These are phyloP conservation scores for Lymantria monacha DNA, from an alignment of 2,888 invertebrate genomes.

Conservation along the genomic window DNA sequence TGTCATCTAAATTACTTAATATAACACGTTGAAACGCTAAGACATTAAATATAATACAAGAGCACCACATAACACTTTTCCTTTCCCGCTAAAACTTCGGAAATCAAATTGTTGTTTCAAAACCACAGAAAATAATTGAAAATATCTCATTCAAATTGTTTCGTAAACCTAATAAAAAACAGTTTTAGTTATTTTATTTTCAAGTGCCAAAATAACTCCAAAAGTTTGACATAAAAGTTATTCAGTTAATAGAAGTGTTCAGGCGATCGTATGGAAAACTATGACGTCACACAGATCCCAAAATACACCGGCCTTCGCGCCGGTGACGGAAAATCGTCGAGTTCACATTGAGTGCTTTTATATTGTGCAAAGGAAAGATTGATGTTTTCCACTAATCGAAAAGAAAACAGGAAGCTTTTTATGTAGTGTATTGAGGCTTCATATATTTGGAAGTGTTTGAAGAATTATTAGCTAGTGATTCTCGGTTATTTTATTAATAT, in stretches of 20 bases:
- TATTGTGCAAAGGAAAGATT: constrained; percentile 47
- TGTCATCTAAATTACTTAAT: no score
- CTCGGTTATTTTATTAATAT: background rate
- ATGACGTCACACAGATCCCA: constrained; percentile 55
- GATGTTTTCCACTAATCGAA: constrained; percentile 43
- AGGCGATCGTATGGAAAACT: constrained; percentile 55
- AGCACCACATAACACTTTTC: no score
- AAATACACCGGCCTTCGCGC: constrained; percentile 69
- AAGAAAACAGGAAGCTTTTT: constrained; percentile 37
- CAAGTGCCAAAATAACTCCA: background rate
- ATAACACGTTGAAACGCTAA: no score
- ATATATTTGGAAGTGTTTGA: constrained; percentile 6
- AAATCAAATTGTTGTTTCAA: no score
- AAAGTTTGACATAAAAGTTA: constrained; percentile 30
- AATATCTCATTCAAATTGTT: no score
- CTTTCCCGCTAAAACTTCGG: no score
- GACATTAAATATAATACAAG: no score
- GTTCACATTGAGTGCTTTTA: constrained; percentile 50
- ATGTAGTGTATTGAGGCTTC: constrained; percentile 30
- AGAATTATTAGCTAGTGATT: background rate
- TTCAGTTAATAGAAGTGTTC: constrained; percentile 35
- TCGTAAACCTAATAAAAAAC: no score
- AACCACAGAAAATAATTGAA: no score
- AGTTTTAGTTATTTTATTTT: no score
- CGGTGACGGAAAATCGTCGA: constrained; percentile 60